Conservation (phyloP, 1,140 invertebrate genomes). For the Pristionchus pacificus region DNA sequence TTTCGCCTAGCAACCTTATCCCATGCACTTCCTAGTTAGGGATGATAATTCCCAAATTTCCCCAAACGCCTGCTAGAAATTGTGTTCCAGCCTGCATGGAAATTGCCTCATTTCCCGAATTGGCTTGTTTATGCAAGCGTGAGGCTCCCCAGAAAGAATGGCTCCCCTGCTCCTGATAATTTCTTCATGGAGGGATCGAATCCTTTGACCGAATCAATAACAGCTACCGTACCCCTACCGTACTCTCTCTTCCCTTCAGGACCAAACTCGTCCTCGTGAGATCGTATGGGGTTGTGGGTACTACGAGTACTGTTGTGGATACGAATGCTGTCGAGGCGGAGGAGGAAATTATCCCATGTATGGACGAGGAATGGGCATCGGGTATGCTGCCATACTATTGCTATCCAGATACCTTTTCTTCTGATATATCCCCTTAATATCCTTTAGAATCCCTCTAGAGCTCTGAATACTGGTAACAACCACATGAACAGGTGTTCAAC, state of each 20-base stretch:
- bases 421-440: neutral
- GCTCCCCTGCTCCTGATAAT: too few species aligned
- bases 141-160: too few species aligned
- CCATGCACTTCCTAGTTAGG: too few species aligned
- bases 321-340: slow-evolving; percentile 48
- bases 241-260: slow-evolving; percentile 28
- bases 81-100: too few species aligned
- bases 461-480: too few species aligned
- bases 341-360: slow-evolving; percentile 30
- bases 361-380: slow-evolving; percentile 21
- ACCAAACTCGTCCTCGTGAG: slow-evolving; percentile 47
- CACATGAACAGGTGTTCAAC: slow-evolving; percentile 5
- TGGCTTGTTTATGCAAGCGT: too few species aligned
- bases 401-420: slow-evolving; percentile 14
- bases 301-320: slow-evolving; percentile 40
- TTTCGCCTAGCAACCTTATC: too few species aligned
- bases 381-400: slow-evolving; percentile 27
- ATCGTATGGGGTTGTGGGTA: slow-evolving; percentile 49
- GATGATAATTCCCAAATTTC: too few species aligned
- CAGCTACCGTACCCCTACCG: neutral
- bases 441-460: too few species aligned
- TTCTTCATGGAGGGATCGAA: too few species aligned
- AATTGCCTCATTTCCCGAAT: too few species aligned
- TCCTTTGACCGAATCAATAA: neutral
- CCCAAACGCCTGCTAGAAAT: too few species aligned